These are phyloP conservation scores for Lithodes maja DNA, from an alignment of 2,888 invertebrate species.

Conservation along the genomic window DNA sequence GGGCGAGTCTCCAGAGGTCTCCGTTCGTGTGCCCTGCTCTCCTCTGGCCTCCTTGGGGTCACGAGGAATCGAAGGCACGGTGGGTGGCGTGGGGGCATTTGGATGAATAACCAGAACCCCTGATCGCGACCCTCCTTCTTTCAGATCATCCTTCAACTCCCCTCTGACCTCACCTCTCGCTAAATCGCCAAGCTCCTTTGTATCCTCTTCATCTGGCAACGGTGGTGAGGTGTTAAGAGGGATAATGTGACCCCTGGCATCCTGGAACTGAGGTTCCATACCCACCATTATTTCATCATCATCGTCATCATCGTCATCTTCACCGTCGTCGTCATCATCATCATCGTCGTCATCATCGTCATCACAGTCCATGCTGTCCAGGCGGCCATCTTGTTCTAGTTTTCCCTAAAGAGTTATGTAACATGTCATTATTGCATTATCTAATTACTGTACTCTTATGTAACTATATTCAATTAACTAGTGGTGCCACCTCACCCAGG, in stretches of 20 bases:
- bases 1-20: conserved; percentile 54
- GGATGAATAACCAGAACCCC: conserved; percentile 56
- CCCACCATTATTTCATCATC: conserved; percentile 65
- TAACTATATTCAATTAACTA: too few species aligned
- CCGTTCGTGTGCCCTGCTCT: neutral
- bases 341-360: conserved; percentile 74
- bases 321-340: conserved; percentile 73
- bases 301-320: conserved; percentile 72
- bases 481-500: too few species aligned
- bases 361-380: conserved; percentile 74
- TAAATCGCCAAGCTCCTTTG: neutral
- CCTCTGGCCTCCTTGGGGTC: conserved; percentile 2
- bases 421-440: too few species aligned
- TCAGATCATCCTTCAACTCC: neutral
- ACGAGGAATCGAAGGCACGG: neutral
- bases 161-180: neutral
- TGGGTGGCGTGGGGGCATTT: neutral
- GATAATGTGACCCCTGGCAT: conserved; percentile 32
- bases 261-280: conserved; percentile 36
- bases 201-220: neutral
- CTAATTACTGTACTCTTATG: too few species aligned
- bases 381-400: conserved; percentile 73
- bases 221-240: neutral
- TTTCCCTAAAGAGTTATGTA: conserved; percentile 68
- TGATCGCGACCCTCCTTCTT: neutral